These are phyloP conservation scores for Cyclophora punctaria DNA, from an alignment of 2,888 invertebrate genomes.

Conservation along the genomic window DNA sequence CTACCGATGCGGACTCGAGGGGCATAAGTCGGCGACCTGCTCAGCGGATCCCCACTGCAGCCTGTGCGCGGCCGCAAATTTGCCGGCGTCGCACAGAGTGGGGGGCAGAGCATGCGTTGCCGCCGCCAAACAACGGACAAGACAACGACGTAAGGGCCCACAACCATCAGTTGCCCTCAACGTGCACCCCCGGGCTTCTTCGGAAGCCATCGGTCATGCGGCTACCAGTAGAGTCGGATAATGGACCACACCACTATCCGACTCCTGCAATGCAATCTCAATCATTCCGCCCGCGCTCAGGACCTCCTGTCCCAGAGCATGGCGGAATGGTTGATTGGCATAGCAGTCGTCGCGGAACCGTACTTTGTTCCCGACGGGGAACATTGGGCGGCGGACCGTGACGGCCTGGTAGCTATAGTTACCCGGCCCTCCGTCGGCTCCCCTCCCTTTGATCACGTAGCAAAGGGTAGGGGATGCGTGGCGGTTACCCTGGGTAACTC, in stretches of 20 bases:
- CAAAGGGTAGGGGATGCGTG: no score
- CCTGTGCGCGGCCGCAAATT: neutral
- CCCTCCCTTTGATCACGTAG: no score
- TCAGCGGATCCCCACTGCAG: neutral
- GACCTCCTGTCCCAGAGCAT: constrained; percentile 3
- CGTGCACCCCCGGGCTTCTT: neutral
- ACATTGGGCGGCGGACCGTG: neutral
- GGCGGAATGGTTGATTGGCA: constrained; percentile 2
- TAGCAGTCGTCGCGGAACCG: neutral
- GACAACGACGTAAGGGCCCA: no score
- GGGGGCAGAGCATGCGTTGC: neutral
- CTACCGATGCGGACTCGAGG: neutral
- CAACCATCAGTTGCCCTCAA: neutral
- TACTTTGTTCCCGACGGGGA: no score
- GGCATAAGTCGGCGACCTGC: neutral
- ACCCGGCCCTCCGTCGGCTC: no score
- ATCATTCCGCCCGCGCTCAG: constrained; percentile 6
- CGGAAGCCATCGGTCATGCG: neutral
- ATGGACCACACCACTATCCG: neutral
- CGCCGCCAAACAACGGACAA: neutral
- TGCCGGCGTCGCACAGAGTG: neutral
- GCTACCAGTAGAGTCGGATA: neutral
- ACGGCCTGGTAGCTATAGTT: neutral
- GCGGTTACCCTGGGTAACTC: no score
- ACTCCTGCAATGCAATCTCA: constrained; percentile 6